Conservation (phyloP, 1,140 invertebrate species). For the Apocrypta bakeri region DNA sequence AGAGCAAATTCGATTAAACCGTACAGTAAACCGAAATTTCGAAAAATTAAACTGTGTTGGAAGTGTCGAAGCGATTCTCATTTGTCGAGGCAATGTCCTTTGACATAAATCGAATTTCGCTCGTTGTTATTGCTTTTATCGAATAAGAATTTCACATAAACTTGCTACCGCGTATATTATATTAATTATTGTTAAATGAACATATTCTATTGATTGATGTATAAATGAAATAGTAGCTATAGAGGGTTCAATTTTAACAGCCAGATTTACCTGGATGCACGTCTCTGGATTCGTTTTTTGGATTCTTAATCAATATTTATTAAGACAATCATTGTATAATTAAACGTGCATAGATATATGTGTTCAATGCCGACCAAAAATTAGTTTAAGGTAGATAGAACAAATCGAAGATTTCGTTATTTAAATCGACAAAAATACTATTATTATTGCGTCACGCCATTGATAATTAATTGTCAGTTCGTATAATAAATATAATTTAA, state of each 20-base stretch:
- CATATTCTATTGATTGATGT: too few species aligned
- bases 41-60: neutral
- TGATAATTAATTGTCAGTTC: neutral
- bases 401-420: too few species aligned
- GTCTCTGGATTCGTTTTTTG: neutral
- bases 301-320: too few species aligned
- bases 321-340: neutral
- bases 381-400: too few species aligned
- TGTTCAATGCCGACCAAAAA: too few species aligned
- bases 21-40: neutral
- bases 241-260: neutral
- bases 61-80: neutral
- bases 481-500: neutral
- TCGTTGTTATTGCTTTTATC: neutral
- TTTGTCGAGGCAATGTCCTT: neutral
- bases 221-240: neutral
- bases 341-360: too few species aligned
- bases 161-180: neutral
- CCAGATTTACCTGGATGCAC: too few species aligned
- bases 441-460: neutral
- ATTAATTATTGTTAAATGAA: too few species aligned
- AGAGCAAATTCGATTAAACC: neutral
- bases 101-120: neutral
- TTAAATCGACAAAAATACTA: too few species aligned
- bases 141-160: too few species aligned